Conservation (phyloP, 1,140 invertebrate genomes). For the Andrena cerasifolii region DNA sequence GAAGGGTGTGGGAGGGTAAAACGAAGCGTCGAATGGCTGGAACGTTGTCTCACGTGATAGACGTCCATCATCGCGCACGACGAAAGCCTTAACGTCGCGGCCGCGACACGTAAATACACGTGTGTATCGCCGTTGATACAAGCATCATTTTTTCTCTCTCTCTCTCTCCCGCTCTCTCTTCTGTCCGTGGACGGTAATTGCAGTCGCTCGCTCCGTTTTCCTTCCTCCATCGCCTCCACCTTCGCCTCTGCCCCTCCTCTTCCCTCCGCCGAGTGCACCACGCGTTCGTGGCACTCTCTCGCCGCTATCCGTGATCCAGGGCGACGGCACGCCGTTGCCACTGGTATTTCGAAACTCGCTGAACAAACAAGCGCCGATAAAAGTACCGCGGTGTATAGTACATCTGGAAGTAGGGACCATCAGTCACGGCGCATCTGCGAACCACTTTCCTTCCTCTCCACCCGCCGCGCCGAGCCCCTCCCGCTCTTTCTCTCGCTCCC, state of each 20-base stretch:
- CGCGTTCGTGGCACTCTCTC: constrained; percentile 12
- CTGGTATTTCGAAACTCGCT: constrained; percentile 71
- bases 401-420: constrained; percentile 82
- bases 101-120: constrained; percentile 62
- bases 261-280: neutral
- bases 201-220: constrained; percentile 47
- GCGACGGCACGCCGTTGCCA: constrained; percentile 60
- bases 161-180: no score
- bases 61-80: constrained; percentile 67
- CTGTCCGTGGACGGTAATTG: constrained; percentile 56
- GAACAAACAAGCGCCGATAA: constrained; percentile 81
- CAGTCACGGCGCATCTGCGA: constrained; percentile 82
- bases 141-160: constrained; percentile 56
- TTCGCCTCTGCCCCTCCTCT: constrained; percentile 1
- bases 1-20: neutral
- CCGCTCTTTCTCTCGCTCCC: neutral
- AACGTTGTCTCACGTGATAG: constrained; percentile 71
- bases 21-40: constrained; percentile 39
- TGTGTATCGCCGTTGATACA: constrained; percentile 61
- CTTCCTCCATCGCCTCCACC: constrained; percentile 15
- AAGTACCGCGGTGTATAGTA: constrained; percentile 79
- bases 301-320: constrained; percentile 56
- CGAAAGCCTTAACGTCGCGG: constrained; percentile 62
- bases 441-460: constrained; percentile 64
- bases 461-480: constrained; percentile 50